These are phyloP conservation scores for Cydia strobilella DNA, from an alignment of 1,140 invertebrate genomes.

Conservation along the genomic window DNA sequence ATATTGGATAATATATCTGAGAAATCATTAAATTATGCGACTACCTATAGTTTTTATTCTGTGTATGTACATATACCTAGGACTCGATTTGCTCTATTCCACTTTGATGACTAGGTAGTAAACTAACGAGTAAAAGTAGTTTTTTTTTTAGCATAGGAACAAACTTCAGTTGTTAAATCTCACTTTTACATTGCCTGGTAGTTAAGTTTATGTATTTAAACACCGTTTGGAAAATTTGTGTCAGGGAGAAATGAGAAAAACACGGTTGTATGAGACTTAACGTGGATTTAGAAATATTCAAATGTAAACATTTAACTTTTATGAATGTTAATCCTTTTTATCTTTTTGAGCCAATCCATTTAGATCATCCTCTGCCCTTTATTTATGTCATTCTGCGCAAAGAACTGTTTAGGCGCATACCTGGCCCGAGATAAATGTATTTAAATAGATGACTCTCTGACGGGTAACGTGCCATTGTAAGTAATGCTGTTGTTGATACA, in stretches of 20 bases:
- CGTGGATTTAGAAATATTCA: not conserved
- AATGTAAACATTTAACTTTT: not conserved
- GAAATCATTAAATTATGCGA: not conserved
- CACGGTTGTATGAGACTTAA: not conserved
- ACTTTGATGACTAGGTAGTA: not conserved
- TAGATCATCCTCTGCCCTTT: not conserved
- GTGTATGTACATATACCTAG: not conserved
- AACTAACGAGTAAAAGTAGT: no score
- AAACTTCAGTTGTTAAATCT: no score
- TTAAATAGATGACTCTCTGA: constrained; percentile 45
- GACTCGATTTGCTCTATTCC: not conserved
- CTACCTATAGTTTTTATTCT: not conserved
- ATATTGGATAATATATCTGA: not conserved
- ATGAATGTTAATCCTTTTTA: constrained; percentile 18
- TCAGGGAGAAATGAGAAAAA: not conserved
- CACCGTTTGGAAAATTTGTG: not conserved
- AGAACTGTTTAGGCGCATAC: constrained; percentile 17
- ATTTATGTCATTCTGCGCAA: constrained; percentile 26
- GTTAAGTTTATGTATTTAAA: no score
- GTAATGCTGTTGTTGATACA: constrained; percentile 31
- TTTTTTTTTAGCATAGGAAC: no score
- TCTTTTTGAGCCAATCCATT: constrained; percentile 13
- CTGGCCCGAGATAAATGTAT: constrained; percentile 41
- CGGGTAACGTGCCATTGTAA: constrained; percentile 25
- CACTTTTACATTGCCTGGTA: no score